Conservation (phyloP, 2,113 vertebrate species). For the Rhinoptilus africanus region DNA sequence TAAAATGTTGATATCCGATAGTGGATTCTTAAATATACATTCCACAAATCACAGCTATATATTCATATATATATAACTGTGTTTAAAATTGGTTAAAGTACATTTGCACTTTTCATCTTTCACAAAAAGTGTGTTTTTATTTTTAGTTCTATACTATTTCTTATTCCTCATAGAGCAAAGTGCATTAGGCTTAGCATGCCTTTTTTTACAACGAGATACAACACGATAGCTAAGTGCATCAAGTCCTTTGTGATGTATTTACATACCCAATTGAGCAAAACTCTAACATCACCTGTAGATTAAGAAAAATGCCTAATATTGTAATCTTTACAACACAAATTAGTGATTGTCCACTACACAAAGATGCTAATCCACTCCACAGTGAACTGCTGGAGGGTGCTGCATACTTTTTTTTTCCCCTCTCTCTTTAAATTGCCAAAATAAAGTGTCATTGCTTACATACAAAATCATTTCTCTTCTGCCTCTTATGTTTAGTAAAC, state of each 20-base stretch:
- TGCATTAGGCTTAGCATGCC: background rate
- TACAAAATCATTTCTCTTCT: background rate
- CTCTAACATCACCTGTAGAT: background rate
- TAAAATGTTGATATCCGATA: background rate
- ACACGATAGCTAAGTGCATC: background rate
- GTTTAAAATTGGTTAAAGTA: background rate
- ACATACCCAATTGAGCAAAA: background rate
- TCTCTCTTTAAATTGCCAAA: background rate
- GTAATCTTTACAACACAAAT: background rate
- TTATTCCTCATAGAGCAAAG: background rate
- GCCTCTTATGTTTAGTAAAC: background rate
- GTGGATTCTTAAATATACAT: background rate
- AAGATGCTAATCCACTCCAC: background rate
- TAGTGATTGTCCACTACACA: background rate
- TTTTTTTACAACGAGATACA: background rate
- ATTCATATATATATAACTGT: background rate
- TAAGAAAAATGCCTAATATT: background rate
- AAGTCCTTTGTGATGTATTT: background rate
- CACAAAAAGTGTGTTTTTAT: background rate
- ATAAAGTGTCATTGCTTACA: background rate
- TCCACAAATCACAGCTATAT: background rate
- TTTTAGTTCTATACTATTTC: background rate
- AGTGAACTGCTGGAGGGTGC: background rate
- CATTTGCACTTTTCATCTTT: background rate
- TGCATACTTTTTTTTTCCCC: background rate